phyloP scores from a whole-genome alignment of 2,797 vertebrate species.

The Sternotherus odoratus region DNA sequence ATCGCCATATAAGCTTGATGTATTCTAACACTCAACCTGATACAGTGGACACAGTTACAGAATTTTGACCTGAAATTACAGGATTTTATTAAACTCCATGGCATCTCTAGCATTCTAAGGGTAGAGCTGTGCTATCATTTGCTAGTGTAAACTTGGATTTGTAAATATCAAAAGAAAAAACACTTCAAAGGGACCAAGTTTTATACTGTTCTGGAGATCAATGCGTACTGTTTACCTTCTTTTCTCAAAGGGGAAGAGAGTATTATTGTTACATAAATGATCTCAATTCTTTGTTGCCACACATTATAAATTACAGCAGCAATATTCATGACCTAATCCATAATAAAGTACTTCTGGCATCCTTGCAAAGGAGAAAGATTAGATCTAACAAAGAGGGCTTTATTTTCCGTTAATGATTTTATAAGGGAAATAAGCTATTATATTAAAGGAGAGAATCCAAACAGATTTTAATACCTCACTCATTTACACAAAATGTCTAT shows the following conservation, averaged over 20 bases:
- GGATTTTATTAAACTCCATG: background rate
- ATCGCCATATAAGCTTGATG: background rate
- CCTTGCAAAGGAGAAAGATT: constrained; percentile 31
- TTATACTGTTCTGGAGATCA: background rate
- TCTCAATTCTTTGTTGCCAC: constrained; percentile 30
- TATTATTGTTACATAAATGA: constrained; percentile 4
- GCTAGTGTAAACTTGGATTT: constrained; percentile 8
- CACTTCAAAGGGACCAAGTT: constrained; percentile 2
- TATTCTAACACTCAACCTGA: background rate
- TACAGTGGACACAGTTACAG: background rate
- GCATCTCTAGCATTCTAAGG: fast-evolving
- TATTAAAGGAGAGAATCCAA: constrained; percentile 37
- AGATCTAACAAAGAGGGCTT: constrained; percentile 55
- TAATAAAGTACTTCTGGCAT: constrained; percentile 41
- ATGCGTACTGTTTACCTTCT: background rate
- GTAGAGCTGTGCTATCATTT: background rate
- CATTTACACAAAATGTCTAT: background rate
- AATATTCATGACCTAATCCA: constrained; percentile 42
- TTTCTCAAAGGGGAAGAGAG: background rate
- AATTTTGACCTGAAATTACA: background rate
- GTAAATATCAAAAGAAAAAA: background rate
- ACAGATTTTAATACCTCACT: constrained; percentile 11
- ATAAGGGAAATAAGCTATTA: constrained; percentile 30
- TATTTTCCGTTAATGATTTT: constrained; percentile 63
- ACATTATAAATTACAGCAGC: constrained; percentile 29